Base-by-base conservation (phyloP, 2,888 invertebrate genomes). In the Caenorhabditis wallacei region DNA sequence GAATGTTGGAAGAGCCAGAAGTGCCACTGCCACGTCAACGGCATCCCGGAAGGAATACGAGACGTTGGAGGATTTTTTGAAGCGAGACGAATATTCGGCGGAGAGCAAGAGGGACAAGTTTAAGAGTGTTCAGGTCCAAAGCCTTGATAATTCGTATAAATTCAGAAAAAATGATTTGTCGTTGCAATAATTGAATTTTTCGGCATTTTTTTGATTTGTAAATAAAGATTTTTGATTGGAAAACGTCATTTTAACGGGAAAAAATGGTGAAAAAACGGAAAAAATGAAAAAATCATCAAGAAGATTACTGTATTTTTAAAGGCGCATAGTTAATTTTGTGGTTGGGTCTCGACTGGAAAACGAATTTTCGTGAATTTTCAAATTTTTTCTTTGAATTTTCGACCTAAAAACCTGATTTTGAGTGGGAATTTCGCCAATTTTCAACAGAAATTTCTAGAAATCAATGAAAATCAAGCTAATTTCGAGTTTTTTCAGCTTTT, bases 11-110 rank as follows among this genome's bases (percentile, higher is more conserved):
- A 56, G 80, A 48, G 24, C 68, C 13, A 40, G 80, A 61, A 72
- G 72, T 43, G 72, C 80, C 26, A 80, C 80, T 8, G 43, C 72
- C 16, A 72, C 80, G 4, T 80, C 80, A 2, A 80, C 72, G 11
- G 40, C 80, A 26, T 80, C 80, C 1, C 20, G 80, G 1, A 71
- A 80, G 26, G 80, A 80, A 16, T 72, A 80, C 26, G 72, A 80
- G 51, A 80, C 80, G 2, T 22, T 80, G 16, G 72, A 80, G n/a
- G 80, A 80, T 35, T 80, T 80, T 68, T 51, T 80, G 72, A 80
- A 80, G 53, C n/a, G 80, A 43, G 53, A 80, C 46, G 72, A 80
- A 35, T 66, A 72, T 24, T 72, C 80, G 53, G 80, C 80, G 16
- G 70, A 80, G 1, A 53, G 35, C 40, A 72, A 72, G 22, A 48